phyloP scores from a whole-genome alignment of 2,113 vertebrate genomes.

The Pseudolaguvia tuberculata region DNA sequence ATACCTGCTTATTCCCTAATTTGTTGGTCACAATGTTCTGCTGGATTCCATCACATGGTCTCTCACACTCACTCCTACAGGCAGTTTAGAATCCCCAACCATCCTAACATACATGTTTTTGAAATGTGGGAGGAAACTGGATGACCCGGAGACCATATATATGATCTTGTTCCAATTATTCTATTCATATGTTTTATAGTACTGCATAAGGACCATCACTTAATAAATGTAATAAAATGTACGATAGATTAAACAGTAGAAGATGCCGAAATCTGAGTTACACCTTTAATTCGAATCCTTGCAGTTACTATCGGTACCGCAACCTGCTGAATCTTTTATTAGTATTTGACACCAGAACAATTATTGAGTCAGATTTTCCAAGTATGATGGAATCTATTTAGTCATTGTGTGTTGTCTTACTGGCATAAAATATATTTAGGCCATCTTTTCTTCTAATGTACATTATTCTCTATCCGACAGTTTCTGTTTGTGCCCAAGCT shows the following conservation, averaged over 20 bases:
- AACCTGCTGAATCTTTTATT: background rate
- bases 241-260: background rate
- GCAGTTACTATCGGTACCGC: background rate
- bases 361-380: background rate
- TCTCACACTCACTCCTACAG: no score
- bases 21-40: no score
- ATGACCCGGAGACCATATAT: no score
- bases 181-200: no score
- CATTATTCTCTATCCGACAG: background rate
- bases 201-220: no score
- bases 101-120: no score
- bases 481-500: background rate
- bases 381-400: constrained; percentile 24
- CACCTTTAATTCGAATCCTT: background rate
- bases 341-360: background rate
- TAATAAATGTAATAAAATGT: no score
- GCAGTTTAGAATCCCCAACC: no score
- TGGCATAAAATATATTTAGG: constrained; percentile 38
- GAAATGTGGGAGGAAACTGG: no score
- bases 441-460: background rate
- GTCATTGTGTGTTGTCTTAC: background rate
- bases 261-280: background rate
- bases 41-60: no score
- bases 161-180: background rate
- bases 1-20: no score